These are phyloP conservation scores for Chrysina gloriosa DNA, from an alignment of 2,888 invertebrate species.

Conservation along the genomic window DNA sequence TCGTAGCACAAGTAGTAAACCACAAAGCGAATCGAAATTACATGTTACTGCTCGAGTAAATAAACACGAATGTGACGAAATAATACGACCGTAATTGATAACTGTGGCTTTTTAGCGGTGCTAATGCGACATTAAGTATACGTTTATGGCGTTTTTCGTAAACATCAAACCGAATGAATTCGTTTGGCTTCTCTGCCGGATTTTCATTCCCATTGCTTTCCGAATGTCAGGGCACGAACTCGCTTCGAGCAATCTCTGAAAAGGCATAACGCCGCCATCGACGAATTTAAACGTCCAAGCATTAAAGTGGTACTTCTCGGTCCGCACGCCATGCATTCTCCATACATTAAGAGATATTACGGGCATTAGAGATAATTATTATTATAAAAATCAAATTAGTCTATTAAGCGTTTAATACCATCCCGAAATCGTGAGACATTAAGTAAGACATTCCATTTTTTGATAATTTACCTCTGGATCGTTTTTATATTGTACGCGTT, in stretches of 20 bases:
- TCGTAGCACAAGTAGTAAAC: not conserved
- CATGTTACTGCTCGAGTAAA: not conserved
- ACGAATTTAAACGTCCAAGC: slow-evolving; percentile 7
- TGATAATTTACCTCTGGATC: slow-evolving; percentile 26
- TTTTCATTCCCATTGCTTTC: not conserved
- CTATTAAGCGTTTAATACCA: slow-evolving; percentile 46
- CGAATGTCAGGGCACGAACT: slow-evolving; percentile 22
- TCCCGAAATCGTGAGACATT: slow-evolving; percentile 23
- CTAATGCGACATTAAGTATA: slow-evolving; percentile 43
- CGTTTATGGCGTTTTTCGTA: slow-evolving; percentile 36
- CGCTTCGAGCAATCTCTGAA: slow-evolving; percentile 9
- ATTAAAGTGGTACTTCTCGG: slow-evolving; percentile 12
- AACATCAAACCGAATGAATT: slow-evolving; percentile 33
- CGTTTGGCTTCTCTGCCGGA: not conserved
- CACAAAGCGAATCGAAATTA: slow-evolving; percentile 4
- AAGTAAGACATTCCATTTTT: slow-evolving; percentile 27
- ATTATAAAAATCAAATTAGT: slow-evolving; percentile 51
- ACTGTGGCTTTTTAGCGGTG: slow-evolving; percentile 22
- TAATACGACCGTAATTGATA: slow-evolving; percentile 37
- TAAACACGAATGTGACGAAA: not conserved
- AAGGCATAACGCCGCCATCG: slow-evolving; percentile 3
- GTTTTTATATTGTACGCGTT: not conserved
- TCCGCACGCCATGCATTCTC: slow-evolving; percentile 8
- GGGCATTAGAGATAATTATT: slow-evolving; percentile 45
- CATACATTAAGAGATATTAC: slow-evolving; percentile 34